A percentile compares a stretch with the other conserved stretches of the same genome.
Evolutionary conservation across 2,797 vertebrate species (phyloP).

Genomic region (Mustela erminea): DNA sequence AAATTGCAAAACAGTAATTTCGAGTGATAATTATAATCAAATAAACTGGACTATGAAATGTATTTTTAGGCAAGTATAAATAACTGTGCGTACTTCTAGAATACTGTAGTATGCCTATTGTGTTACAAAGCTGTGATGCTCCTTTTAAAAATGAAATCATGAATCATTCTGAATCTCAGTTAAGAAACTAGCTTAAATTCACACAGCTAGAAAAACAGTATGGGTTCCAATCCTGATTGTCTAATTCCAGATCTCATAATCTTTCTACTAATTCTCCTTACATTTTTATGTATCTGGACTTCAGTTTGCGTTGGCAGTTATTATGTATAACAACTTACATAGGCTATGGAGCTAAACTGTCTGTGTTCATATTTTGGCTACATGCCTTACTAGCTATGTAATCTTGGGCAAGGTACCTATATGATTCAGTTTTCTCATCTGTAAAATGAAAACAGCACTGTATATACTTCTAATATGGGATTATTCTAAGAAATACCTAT

Average conservation of each 20-base stretch:
- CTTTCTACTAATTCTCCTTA: slow-evolving; percentile 43
- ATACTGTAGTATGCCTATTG: background rate
- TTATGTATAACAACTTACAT: background rate
- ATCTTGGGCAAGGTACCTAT: background rate
- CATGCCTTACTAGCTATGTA: background rate
- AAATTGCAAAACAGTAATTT: slow-evolving; percentile 16
- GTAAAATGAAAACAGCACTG: slow-evolving; percentile 20
- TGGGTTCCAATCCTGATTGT: background rate
- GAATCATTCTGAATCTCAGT: slow-evolving; percentile 44
- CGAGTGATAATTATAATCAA: slow-evolving; percentile 1
- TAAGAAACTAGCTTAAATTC: slow-evolving; percentile 39
- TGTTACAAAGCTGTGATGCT: background rate
- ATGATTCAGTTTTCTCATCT: slow-evolving; percentile 17
- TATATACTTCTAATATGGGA: background rate
- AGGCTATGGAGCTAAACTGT: background rate
- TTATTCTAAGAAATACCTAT: background rate
- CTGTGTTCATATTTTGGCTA: slow-evolving; percentile 14
- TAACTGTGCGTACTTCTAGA: background rate
- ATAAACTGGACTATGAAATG: background rate
- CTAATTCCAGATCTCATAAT: background rate
- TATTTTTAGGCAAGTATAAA: slow-evolving; percentile 9
- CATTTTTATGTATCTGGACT: background rate
- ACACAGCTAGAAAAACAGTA: slow-evolving; percentile 21
- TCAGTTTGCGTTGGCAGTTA: slow-evolving; percentile 27
- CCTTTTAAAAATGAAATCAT: slow-evolving; percentile 42